Evolutionary conservation across 2,797 vertebrate genomes (phyloP).

Genomic region (Corythornis leucogaster): DNA sequence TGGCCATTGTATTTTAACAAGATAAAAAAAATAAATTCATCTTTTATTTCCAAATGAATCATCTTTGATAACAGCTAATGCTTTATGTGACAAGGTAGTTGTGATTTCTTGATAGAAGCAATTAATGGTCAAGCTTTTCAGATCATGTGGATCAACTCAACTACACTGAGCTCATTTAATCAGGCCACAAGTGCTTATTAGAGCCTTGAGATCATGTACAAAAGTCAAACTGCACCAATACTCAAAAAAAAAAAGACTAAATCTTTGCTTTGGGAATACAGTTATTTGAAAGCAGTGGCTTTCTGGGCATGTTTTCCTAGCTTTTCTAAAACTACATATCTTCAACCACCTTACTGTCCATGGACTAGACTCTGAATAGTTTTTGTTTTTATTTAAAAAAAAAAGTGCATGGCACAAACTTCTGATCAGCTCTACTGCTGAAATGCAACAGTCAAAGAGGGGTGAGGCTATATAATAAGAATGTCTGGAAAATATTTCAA

Average conservation of each 20-base stretch:
- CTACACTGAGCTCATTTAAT: not conserved
- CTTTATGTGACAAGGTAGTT: not conserved
- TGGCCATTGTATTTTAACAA: not conserved
- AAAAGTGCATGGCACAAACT: not conserved
- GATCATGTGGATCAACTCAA: not conserved
- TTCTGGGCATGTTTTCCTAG: not conserved
- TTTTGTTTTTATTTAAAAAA: rapidly evolving
- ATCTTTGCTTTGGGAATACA: not conserved
- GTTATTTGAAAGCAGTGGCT: not conserved
- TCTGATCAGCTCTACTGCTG: not conserved
- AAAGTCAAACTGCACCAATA: not conserved
- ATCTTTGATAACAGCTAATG: not conserved
- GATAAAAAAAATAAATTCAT: not conserved
- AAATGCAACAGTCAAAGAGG: not conserved
- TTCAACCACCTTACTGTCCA: not conserved
- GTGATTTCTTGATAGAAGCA: not conserved
- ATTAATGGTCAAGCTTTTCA: not conserved
- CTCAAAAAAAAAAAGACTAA: not conserved
- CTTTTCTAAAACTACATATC: not conserved
- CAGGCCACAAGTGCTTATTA: not conserved
- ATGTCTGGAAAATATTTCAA: not conserved
- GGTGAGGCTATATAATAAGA: not conserved
- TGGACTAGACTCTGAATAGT: not conserved
- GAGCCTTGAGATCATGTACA: not conserved
- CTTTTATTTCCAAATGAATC: not conserved